These are phyloP conservation scores for Hydrozoanthus tunicans DNA, from an alignment of 64 coral and sea anemone species.

Conservation along the genomic window DNA sequence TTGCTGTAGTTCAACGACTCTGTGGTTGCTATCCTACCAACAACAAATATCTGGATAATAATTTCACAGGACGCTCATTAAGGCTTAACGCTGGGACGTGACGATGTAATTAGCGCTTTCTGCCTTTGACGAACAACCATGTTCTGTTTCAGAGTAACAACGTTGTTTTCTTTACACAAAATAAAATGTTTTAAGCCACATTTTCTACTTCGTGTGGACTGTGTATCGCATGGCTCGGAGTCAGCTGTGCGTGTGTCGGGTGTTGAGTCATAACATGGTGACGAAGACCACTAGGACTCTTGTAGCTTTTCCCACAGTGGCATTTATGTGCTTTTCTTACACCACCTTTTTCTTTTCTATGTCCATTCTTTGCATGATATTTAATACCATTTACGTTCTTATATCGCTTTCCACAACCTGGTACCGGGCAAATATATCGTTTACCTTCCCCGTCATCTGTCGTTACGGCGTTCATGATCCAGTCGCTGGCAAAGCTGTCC, in stretches of 20 bases:
- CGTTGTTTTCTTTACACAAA: not conserved
- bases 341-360: slow-evolving; percentile 72
- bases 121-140: not conserved
- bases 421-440: slow-evolving; percentile 95
- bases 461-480: slow-evolving; percentile 90
- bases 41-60: not conserved
- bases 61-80: not conserved
- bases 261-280: slow-evolving; percentile 94
- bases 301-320: slow-evolving; percentile 99
- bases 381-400: slow-evolving; percentile 99
- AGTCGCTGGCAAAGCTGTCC: slow-evolving; percentile 85
- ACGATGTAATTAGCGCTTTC: slow-evolving; percentile 4
- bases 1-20: not conserved
- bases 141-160: not conserved
- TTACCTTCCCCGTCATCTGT: slow-evolving; percentile 97
- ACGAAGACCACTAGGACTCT: slow-evolving; percentile 94
- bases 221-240: slow-evolving; percentile 44
- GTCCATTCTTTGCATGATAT: slow-evolving; percentile 99
- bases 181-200: slow-evolving; percentile 61
- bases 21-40: not conserved
- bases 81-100: not conserved
- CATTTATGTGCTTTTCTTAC: slow-evolving; percentile 98
- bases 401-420: slow-evolving; percentile 97
- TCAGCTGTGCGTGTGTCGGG: slow-evolving; percentile 61
- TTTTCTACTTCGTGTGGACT: slow-evolving; percentile 81